Percentiles rank a stretch among this genome's conserved stretches.
These are phyloP conservation scores for Monoplex corrugatus DNA, from an alignment of 2,888 invertebrate genomes.

Conservation along the genomic window DNA sequence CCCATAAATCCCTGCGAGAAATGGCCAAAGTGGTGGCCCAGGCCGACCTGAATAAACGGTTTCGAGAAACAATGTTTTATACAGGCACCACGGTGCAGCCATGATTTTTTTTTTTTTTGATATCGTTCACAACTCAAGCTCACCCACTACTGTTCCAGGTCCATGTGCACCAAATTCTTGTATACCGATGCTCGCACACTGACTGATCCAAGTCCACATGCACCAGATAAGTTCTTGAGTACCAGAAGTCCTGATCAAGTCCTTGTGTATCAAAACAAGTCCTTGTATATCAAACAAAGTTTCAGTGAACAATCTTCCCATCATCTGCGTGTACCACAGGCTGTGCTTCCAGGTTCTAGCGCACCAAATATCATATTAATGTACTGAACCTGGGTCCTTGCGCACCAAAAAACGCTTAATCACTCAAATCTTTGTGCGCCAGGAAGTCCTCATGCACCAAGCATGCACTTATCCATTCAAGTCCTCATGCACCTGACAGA, in stretches of 20 bases:
- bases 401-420: no score
- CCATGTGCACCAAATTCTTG: neutral
- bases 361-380: no score
- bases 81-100: constrained; percentile 46
- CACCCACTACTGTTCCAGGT: neutral
- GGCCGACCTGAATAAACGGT: constrained; percentile 18
- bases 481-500: neutral
- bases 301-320: neutral
- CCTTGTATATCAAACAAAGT: neutral
- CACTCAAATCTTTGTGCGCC: no score
- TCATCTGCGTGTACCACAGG: no score
- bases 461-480: no score
- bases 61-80: neutral
- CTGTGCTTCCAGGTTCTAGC: no score
- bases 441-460: no score
- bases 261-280: neutral
- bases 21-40: neutral
- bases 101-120: constrained; percentile 8
- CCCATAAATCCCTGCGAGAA: constrained; percentile 33
- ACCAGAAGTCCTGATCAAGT: no score
- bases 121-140: constrained; percentile 36
- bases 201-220: neutral
- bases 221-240: neutral
- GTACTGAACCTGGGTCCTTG: no score
- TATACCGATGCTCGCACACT: neutral